Evolutionary conservation across 2,888 invertebrate species (phyloP), one percentile per base, ranked within the genome.

Genomic region (Ischnura elegans): DNA sequence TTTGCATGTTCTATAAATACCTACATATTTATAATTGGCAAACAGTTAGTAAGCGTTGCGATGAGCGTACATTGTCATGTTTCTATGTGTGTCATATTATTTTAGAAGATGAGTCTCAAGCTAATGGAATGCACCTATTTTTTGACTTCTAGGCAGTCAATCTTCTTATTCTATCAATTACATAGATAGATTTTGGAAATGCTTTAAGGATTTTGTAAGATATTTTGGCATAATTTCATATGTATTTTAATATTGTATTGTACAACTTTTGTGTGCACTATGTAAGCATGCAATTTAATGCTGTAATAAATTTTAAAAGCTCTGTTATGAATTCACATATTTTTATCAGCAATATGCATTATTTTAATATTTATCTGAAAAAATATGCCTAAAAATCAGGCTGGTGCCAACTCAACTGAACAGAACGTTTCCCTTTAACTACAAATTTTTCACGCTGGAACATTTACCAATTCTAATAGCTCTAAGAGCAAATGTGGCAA

Each of bases 141-240:
- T 76, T 36, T 76, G 76, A 5, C 16, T 76, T 76, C 76, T 76
- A 76, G 36, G 76, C 76, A 76, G 36, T 76, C 76, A 36, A 76
- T 36, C 6, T 76, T 76, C n/a, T 36, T 76, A 36, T 36, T 76
- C 76, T 76, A 76, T 76, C 76, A 76, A 76, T 76, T 76, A 76
- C 76, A 36, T 76, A 76, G 76, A 76, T 76, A 76, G 76, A 76
- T 76, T 76, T 36, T 76, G 76, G 76, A 29, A 25, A 76, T 76
- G 76, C 76, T 76, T 76, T 76, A n/a, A 76, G 76, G 76, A 76
- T 76, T n/a, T 36, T 76, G 76, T 76, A 76, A 29, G 29, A 76
- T 76, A 76, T 76, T 36, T 76, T 76, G 8, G 76, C 76, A 76
- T 76, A 36, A 76, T 76, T 76, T 76, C 76, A 25, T 76, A 36